Evolutionary conservation across 2,888 invertebrate genomes (phyloP), one percentile per base, ranked within the genome.

Genomic region (Molorchus minor): DNA sequence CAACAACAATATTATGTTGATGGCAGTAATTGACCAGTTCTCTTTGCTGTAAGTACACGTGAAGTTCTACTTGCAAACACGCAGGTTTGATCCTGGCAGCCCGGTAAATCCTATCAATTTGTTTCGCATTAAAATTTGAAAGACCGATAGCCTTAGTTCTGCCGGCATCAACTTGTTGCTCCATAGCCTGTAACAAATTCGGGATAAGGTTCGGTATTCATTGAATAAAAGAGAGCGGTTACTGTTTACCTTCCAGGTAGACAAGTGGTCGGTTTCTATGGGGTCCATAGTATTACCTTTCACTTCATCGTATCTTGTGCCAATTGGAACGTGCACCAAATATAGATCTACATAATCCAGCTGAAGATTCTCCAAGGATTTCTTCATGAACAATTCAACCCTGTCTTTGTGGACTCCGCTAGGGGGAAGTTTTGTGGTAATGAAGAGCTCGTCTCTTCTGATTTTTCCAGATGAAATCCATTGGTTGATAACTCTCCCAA

Each of bases 81-180:
- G 88, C 84, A 46, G 88, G 91, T 65, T 84, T 85, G 46, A 87
- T 83, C 49, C 77, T 81, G 2, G 76, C 12, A 79, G 72, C 83
- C 58, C 82, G 77, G 0, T 87, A 72, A 33, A 83, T 73, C 51
- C 88, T 83, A 46, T 84, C 81, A 58, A 94, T 84, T 80, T 95
- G 95, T 19, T 83, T 81, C 21, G 80, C 81, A 75, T 89, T 93
- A 75, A 92, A 88, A 77, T 95, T 95, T 0, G 94, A 94, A 7
- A 95, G 76, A 0, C 95, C 95, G 71, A 95, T 91, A n/a, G 91
- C 86, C 70, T 87, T 90, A 0, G 89, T 83, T n/a, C 87, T 82
- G 0, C 92, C 92, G 0, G 82, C 82, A 19, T 85, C 82, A 16
- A 90, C 88, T 71, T 90, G 83, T 59, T 85, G 84, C 69, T 90